phyloP scores from a whole-genome alignment of 35 echinoderm and acorn worm species.

The Stichopus chloronotus region DNA sequence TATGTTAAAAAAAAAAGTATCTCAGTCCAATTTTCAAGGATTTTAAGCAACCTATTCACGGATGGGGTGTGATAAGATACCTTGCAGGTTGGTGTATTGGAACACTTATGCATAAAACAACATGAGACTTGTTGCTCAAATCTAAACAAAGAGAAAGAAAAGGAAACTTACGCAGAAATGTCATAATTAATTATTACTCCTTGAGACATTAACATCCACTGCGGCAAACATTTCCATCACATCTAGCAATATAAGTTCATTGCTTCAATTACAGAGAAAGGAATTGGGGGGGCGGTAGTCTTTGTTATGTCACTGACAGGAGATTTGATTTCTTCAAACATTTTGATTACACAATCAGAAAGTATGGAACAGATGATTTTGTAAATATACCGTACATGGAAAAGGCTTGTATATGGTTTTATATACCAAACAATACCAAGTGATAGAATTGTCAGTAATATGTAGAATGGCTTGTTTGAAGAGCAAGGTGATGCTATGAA shows the following conservation, averaged over 20 bases:
- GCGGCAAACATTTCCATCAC: neutral
- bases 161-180: neutral
- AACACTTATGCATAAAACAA: neutral
- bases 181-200: neutral
- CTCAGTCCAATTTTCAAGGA: neutral
- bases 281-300: neutral
- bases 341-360: constrained; percentile 37
- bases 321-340: constrained; percentile 26
- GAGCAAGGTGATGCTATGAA: too few species aligned
- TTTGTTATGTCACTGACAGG: neutral
- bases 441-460: neutral
- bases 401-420: neutral
- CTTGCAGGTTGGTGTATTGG: constrained; percentile 15
- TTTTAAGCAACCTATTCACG: neutral
- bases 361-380: neutral
- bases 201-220: neutral
- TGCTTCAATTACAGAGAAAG: constrained; percentile 21
- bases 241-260: neutral
- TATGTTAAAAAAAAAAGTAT: neutral
- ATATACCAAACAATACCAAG: neutral
- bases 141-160: neutral
- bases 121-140: neutral
- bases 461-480: neutral
- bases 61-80: constrained; percentile 22
- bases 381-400: neutral